Evolutionary conservation across 1,140 invertebrate species (phyloP).

Genomic region (Diprion similis): DNA sequence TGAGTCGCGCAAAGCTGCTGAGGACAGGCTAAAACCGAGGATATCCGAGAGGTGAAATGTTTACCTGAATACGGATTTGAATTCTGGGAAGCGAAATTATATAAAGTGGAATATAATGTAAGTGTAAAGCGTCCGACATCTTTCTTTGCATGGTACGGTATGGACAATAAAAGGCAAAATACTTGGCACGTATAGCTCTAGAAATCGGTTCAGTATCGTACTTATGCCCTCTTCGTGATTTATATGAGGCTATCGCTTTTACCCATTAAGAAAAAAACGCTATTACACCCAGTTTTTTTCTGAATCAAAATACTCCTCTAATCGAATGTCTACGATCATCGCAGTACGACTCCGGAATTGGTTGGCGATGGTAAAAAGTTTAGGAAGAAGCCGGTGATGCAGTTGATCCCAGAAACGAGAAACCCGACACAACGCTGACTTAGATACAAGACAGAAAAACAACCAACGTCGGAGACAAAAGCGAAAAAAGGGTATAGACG

Average conservation of each 20-base stretch:
- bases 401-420: conserved; percentile 45
- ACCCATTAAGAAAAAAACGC: not conserved
- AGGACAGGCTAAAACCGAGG: not conserved
- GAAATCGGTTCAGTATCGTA: conserved; percentile 1
- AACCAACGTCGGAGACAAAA: conserved; percentile 8
- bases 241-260: not conserved
- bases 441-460: conserved; percentile 10
- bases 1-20: not conserved
- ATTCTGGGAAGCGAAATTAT: not conserved
- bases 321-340: not conserved
- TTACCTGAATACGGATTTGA: not conserved
- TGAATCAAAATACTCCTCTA: not conserved
- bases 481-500: conserved; percentile 8
- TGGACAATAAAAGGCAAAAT: no score
- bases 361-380: conserved; percentile 28
- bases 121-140: no score
- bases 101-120: no score
- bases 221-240: not conserved
- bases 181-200: not conserved
- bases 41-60: not conserved
- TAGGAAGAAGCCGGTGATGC: conserved; percentile 29
- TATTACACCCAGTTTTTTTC: not conserved
- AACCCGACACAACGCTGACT: conserved; percentile 20
- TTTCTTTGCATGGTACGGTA: no score
- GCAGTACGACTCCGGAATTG: conserved; percentile 36